Evolutionary conservation across 2,113 vertebrate genomes (phyloP).

Genomic region (Nannobrachium achirus): DNA sequence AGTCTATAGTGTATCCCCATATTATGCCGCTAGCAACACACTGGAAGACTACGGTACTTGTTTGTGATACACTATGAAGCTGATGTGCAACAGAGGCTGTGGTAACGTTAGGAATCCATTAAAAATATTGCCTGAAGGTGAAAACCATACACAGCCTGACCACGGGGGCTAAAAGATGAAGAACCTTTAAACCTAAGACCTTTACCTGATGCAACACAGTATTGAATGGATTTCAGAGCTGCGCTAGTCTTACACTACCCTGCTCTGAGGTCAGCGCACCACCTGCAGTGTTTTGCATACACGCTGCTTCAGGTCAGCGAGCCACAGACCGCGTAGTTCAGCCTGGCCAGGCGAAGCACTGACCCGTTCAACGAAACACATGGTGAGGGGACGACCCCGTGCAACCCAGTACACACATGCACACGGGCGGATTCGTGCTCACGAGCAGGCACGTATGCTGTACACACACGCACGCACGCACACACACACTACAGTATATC

Average conservation of each 20-base stretch:
- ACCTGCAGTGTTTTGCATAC: constrained; percentile 45
- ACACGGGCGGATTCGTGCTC: background rate
- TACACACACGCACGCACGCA: constrained; percentile 1
- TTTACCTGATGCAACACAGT: constrained; percentile 16
- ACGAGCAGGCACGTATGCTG: too few species aligned
- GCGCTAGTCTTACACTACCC: constrained; percentile 24
- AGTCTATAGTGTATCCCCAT: constrained; percentile 1
- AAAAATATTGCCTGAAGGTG: background rate
- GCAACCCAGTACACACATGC: constrained; percentile 22
- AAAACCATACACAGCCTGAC: background rate
- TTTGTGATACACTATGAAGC: constrained; percentile 12
- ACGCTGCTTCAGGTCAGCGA: constrained; percentile 59
- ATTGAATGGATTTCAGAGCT: constrained; percentile 31
- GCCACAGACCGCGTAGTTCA: constrained; percentile 42
- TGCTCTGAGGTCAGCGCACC: constrained; percentile 48
- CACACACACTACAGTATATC: constrained; percentile 6
- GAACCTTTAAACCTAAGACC: constrained; percentile 18
- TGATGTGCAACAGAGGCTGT: constrained; percentile 5
- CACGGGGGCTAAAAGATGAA: background rate
- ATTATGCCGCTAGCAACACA: background rate
- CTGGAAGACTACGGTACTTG: background rate
- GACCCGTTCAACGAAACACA: constrained; percentile 59
- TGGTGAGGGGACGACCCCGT: constrained; percentile 28
- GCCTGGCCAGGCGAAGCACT: constrained; percentile 61
- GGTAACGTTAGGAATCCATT: constrained; percentile 6